Evolutionary conservation across 2,797 vertebrate genomes (phyloP).

Genomic region (Fistularia tabacaria): DNA sequence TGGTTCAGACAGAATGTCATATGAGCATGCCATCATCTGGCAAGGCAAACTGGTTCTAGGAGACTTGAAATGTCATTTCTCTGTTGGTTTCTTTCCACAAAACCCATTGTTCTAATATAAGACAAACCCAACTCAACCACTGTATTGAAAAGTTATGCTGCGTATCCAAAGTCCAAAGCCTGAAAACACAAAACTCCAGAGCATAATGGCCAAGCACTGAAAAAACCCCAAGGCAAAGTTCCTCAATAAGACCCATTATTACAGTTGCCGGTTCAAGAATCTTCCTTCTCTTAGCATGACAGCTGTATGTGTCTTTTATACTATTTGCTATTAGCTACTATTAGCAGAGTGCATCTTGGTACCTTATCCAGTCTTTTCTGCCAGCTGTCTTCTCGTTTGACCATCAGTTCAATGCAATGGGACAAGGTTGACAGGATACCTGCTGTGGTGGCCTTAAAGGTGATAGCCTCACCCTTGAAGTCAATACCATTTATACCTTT

Average conservation of each 20-base stretch:
- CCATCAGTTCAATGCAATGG: conserved; percentile 95
- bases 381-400: conserved; percentile 96
- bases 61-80: too few relatives aligned
- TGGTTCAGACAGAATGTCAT: too few relatives aligned
- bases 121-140: too few relatives aligned
- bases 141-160: too few relatives aligned
- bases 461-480: conserved; percentile 98
- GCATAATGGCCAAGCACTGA: too few relatives aligned
- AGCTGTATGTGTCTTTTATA: neutral
- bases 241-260: too few relatives aligned
- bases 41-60: too few relatives aligned
- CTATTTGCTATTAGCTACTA: neutral
- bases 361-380: conserved; percentile 96
- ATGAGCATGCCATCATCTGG: too few relatives aligned
- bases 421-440: conserved; percentile 94
- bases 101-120: too few relatives aligned
- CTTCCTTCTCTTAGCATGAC: neutral
- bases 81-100: too few relatives aligned
- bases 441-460: conserved; percentile 96
- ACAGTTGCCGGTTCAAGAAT: neutral
- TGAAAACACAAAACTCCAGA: neutral
- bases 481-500: conserved; percentile 92
- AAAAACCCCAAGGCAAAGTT: too few relatives aligned
- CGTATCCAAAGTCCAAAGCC: neutral
- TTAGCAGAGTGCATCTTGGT: conserved; percentile 24